Evolutionary conservation across 2,113 vertebrate species (phyloP).

Genomic region (Caloenas nicobarica): DNA sequence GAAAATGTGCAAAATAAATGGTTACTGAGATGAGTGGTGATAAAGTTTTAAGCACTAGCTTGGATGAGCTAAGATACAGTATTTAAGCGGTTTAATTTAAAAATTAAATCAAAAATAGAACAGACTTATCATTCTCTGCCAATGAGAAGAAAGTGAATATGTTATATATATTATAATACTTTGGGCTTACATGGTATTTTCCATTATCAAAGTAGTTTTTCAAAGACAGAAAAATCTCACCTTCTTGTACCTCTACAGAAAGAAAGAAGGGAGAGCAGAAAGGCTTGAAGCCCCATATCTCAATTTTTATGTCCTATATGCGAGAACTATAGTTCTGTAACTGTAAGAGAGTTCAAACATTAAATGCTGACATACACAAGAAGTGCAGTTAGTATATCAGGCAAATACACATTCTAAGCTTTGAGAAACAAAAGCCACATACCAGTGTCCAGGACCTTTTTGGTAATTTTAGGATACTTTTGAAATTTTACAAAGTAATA

Average conservation of each 20-base stretch:
- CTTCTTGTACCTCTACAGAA: not conserved
- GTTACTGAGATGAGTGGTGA: not conserved
- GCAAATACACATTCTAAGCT: not conserved
- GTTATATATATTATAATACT: not conserved
- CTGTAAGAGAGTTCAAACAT: not conserved
- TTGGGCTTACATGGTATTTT: not conserved
- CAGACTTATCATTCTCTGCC: not conserved
- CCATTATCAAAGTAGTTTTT: not conserved
- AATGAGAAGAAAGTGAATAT: not conserved
- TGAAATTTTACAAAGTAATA: conserved; percentile 97
- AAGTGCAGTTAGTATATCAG: not conserved
- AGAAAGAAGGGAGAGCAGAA: not conserved
- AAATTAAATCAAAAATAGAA: not conserved
- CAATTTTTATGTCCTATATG: not conserved
- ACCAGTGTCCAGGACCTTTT: conserved; percentile 82
- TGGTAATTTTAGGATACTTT: conserved; percentile 92
- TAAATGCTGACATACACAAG: accelerated
- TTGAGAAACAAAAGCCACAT: conserved; percentile 1
- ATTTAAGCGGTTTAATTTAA: not conserved
- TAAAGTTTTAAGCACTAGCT: not conserved
- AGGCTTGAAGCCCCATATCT: not conserved
- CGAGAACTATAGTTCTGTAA: not conserved
- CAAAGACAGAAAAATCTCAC: not conserved
- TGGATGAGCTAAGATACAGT: not conserved
- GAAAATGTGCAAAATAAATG: not conserved